Evolutionary conservation across 2,113 vertebrate genomes (phyloP).

Genomic region (Menidia beryllina): DNA sequence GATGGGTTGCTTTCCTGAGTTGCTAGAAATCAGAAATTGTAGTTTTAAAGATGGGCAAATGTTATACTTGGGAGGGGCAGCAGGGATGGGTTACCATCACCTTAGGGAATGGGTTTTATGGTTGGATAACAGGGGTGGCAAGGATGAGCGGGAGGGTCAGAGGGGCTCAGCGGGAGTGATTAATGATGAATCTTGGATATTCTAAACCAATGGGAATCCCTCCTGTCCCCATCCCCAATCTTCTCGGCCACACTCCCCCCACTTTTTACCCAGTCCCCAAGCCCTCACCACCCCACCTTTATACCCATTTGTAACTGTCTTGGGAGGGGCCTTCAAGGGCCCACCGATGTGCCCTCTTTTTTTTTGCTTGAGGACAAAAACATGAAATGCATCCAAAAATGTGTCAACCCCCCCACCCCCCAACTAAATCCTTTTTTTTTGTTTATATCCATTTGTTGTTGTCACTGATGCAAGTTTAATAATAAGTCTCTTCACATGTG

Average conservation of each 20-base stretch:
- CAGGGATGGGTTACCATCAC: slow-evolving; percentile 57
- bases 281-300: slow-evolving; percentile 59
- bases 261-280: slow-evolving; percentile 47
- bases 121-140: slow-evolving; percentile 55
- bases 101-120: slow-evolving; percentile 72
- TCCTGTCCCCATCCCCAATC: slow-evolving; percentile 48
- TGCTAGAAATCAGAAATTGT: slow-evolving; percentile 52
- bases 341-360: slow-evolving; percentile 42
- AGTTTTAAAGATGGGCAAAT: slow-evolving; percentile 52
- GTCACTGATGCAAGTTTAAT: slow-evolving; percentile 48
- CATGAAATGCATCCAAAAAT: slow-evolving; percentile 53
- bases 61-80: slow-evolving; percentile 19
- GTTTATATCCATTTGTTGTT: slow-evolving; percentile 48
- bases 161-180: slow-evolving; percentile 74
- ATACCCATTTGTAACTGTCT: slow-evolving; percentile 80
- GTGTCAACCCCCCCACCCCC: slow-evolving; percentile 54
- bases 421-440: slow-evolving; percentile 27
- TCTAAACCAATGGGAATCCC: slow-evolving; percentile 64
- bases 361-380: slow-evolving; percentile 51
- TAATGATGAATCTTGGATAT: slow-evolving; percentile 76
- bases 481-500: slow-evolving; percentile 47
- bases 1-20: slow-evolving; percentile 52
- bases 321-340: slow-evolving; percentile 62
- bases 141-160: slow-evolving; percentile 56
- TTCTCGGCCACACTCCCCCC: slow-evolving; percentile 34